Base-by-base conservation (phyloP, 30 jellyfish, hydroid and myxozoan genomes). In the Aurelia coerulea region DNA sequence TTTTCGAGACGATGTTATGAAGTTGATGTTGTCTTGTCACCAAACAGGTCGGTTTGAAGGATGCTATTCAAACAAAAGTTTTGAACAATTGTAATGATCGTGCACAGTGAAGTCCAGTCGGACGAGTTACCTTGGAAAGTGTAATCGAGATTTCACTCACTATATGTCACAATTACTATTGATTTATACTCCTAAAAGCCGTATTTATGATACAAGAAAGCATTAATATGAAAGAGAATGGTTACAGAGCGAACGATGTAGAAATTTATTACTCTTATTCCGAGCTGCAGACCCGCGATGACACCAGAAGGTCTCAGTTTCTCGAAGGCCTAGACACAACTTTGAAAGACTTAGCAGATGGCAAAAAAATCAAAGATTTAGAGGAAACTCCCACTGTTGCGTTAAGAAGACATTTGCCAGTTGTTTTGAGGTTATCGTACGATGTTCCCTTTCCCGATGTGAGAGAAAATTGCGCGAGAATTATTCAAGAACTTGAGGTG, bases 381-480 rank as follows among this genome's bases (percentile, higher is more conserved):
- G 88, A 63, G 33, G 91, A 80, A 39, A 85, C 81, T 79, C 77
- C 78, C 6, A 41, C 63, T 13, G 71, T 52, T n/a, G 41, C 90
- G 18, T 51, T 79, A 63, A 79, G 81, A 53, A 80, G 52, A 23
- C 88, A 74, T 89, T 82, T 80, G 65, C 98, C 98, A 2, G 92
- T 90, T 42, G 63, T 95, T 5, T 66, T 95, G 60, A 62, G 99
- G 51, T 87, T 95, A 3, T 86, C 98, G 16, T 86, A 89, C 56
- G 99, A 95, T 65, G 90, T 97, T 66, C 99, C 99, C 2, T 95
- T 95, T 71, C 90, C 89, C 4, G 99, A 95, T 85, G 99, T 95
- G 52, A 78, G 99, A 49, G 97, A 85, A 73, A 72, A 88, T 17
- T 95, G 98, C 68, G 91, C 95, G 51, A 66, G 92, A 65, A 90